These are phyloP conservation scores for Danio tinwini DNA, from an alignment of 2,797 vertebrate species.

Conservation along the genomic window DNA sequence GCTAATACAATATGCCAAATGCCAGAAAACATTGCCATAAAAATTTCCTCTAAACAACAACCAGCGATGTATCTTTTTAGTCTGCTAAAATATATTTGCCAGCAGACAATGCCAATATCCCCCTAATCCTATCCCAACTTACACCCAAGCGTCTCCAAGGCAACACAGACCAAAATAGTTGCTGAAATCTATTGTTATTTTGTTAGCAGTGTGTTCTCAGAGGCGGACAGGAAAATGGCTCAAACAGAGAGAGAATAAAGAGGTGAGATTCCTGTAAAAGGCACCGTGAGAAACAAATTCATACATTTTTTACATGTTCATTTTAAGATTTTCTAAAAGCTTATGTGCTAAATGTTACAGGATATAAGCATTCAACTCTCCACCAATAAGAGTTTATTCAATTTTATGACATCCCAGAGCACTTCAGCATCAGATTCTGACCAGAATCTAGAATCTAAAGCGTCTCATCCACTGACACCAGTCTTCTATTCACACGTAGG, in stretches of 20 bases:
- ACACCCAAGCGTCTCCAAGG: constrained; percentile 61
- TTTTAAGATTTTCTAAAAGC: too few species aligned
- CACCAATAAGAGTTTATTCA: too few species aligned
- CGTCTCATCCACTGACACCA: too few species aligned
- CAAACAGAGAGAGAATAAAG: constrained; percentile 24
- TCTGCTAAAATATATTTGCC: constrained; percentile 20
- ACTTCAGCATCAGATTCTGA: too few species aligned
- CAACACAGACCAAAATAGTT: constrained; percentile 65
- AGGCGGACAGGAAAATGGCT: constrained; percentile 53
- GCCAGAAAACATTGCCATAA: background rate
- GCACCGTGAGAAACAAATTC: too few species aligned
- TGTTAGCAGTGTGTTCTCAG: constrained; percentile 56
- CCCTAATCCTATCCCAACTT: constrained; percentile 40
- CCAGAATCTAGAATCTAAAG: too few species aligned
- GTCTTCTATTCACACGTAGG: too few species aligned
- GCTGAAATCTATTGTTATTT: constrained; percentile 59
- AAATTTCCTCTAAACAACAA: background rate
- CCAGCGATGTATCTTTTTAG: constrained; percentile 16
- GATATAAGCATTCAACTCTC: too few species aligned
- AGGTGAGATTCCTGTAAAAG: constrained; percentile 12
- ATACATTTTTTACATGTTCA: too few species aligned
- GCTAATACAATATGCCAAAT: background rate
- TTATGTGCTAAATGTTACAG: too few species aligned
- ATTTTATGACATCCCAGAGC: too few species aligned
- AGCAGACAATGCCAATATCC: constrained; percentile 44